Base-by-base conservation (phyloP, 2,888 invertebrate genomes). In the Diplolepis rosae region DNA sequence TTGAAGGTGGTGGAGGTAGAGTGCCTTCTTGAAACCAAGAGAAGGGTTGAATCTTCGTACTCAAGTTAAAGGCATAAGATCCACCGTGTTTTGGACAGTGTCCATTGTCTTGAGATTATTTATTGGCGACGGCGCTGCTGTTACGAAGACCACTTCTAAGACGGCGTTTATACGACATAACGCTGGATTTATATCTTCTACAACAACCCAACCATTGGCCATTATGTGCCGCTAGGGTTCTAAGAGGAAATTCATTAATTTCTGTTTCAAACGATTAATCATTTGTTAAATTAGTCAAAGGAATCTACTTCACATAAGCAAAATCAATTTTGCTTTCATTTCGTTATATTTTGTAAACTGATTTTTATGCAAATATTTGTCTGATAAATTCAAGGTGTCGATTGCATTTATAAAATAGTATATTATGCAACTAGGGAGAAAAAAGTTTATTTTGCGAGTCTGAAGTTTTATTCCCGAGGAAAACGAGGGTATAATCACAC, bases 21-120 rank as follows among this genome's bases (percentile, higher is more conserved):
- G 69, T 65, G 45, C 70, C 67, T 56, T 35, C 56, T 61, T 61
- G 71, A 68, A 70, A 72, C 73, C 71, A 73, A 72, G 74, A 71
- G 72, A 82, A 82, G 84, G 83, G 84, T 83, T 82, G 83, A 83
- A 83, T 83, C 83, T 84, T 80, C 70, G 82, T 79, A 79, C 81
- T 80, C 80, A 85, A 87, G 83, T 87, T 87, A 83, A 85, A 87
- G 86, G 85, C 85, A 83, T 81, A 87, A 87, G 87, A 88, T 88
- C 85, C 81, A 83, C 85, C 83, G 86, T 88, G 88, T 86, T 88
- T 89, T 87, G 88, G 88, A 88, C 88, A 88, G 86, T 88, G 88
- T 88, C 88, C 88, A 88, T 88, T 88, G 88, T 88, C 85, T 86
- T 68, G 78, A 78, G 84, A 82, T 87, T 88, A 88, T 88, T 88